Percentiles rank a stretch among this genome's conserved stretches.
Evolutionary conservation across 2,797 vertebrate genomes (phyloP).

Genomic region (Buphagus erythrorhynchus): DNA sequence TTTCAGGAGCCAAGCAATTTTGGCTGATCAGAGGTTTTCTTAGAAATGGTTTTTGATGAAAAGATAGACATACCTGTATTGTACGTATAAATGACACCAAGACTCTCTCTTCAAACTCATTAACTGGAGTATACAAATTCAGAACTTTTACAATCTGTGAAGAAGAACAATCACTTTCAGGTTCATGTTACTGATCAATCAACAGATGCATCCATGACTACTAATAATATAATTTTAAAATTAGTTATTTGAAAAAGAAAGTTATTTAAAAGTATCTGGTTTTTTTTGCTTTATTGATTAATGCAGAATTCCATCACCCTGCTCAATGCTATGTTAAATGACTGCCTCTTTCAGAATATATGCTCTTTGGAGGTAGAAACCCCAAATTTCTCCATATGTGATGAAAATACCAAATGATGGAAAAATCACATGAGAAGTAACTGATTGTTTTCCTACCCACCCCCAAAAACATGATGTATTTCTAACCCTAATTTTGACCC

Average conservation of each 20-base stretch:
- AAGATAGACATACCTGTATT: slow-evolving; percentile 88
- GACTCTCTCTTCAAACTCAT: slow-evolving; percentile 98
- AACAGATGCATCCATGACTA: not conserved
- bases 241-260: not conserved
- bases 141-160: slow-evolving; percentile 95
- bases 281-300: not conserved
- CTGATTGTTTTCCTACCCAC: not conserved
- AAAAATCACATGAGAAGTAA: not conserved
- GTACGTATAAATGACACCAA: slow-evolving; percentile 94
- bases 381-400: not conserved
- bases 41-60: not conserved
- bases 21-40: not conserved
- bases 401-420: not conserved
- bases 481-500: not conserved
- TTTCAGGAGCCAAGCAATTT: not conserved
- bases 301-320: not conserved
- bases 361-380: not conserved
- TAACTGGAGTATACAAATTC: slow-evolving; percentile 97
- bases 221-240: not conserved
- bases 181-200: not conserved
- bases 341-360: not conserved
- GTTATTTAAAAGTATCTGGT: not conserved
- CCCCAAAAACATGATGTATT: not conserved
- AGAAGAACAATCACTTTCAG: slow-evolving; percentile 12
- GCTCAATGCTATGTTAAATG: not conserved